A percentile compares a stretch with the other conserved stretches of the same genome.
These are phyloP conservation scores for Ochotona curzoniae DNA, from an alignment of 2,113 vertebrate genomes.

Conservation along the genomic window DNA sequence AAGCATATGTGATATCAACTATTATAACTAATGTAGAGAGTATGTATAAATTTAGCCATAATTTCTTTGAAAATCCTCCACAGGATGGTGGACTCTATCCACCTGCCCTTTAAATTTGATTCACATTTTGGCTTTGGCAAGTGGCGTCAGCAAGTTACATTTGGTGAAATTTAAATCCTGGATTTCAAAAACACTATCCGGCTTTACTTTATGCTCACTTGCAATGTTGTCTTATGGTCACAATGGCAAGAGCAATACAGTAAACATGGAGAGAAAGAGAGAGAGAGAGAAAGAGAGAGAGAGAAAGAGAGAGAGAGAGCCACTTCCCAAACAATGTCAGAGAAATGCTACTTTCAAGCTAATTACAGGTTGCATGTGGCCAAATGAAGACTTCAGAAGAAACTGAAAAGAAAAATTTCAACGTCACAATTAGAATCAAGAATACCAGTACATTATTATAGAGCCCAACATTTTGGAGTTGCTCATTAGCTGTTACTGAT, in stretches of 20 bases:
- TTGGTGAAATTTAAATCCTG: background rate
- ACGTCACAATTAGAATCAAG: background rate
- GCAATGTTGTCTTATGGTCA: background rate
- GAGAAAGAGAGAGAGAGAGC: background rate
- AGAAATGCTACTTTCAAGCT: background rate
- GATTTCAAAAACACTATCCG: background rate
- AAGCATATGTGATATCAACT: background rate
- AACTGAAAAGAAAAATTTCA: background rate
- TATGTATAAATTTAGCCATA: background rate
- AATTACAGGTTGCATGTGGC: fast-evolving
- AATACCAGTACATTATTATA: background rate
- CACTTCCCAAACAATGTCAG: background rate
- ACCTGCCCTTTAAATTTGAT: background rate
- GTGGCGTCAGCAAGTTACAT: fast-evolving
- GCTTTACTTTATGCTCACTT: background rate
- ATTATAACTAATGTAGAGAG: background rate
- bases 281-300: background rate
- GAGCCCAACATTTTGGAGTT: background rate
- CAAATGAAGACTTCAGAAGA: background rate
- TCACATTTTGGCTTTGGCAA: background rate
- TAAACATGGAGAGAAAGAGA: background rate
- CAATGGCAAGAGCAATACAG: background rate
- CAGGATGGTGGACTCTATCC: background rate
- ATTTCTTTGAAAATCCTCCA: background rate
- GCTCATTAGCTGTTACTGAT: background rate